Conservation (phyloP, 1,140 invertebrate species). For the Apis florea region DNA sequence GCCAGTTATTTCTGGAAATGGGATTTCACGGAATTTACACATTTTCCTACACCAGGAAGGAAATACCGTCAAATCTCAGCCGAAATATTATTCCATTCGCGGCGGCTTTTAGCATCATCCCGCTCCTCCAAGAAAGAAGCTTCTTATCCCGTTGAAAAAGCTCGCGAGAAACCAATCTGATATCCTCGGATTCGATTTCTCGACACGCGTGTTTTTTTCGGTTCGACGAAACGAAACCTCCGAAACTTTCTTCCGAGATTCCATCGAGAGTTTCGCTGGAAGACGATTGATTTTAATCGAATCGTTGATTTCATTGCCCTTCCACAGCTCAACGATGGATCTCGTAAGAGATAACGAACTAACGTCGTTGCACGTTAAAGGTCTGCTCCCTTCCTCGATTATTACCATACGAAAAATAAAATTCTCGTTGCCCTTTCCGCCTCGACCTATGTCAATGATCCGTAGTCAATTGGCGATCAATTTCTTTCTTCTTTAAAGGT, state of each 20-base stretch:
- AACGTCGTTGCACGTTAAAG: no score
- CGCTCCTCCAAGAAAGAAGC: constrained; percentile 26
- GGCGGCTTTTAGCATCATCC: constrained; percentile 35
- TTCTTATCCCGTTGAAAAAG: constrained; percentile 38
- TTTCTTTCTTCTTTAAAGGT: no score
- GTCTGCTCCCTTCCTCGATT: no score
- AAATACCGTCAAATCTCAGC: no score
- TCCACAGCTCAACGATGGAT: neutral
- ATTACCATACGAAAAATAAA: no score
- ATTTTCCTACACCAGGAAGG: no score
- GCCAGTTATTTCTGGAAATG: neutral
- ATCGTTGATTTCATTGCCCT: neutral
- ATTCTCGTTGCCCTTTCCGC: no score
- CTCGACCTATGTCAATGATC: no score
- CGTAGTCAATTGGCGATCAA: no score
- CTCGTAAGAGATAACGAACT: no score
- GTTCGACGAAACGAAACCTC: neutral
- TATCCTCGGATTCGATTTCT: constrained; percentile 39
- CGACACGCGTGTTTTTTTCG: neutral
- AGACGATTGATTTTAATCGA: neutral
- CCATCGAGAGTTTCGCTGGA: neutral
- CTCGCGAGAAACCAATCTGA: constrained; percentile 40
- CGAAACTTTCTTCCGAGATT: neutral
- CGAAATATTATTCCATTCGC: constrained; percentile 30
- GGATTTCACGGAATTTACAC: neutral